phyloP scores from a whole-genome alignment of 2,797 vertebrate species.

The Manis javanica region DNA sequence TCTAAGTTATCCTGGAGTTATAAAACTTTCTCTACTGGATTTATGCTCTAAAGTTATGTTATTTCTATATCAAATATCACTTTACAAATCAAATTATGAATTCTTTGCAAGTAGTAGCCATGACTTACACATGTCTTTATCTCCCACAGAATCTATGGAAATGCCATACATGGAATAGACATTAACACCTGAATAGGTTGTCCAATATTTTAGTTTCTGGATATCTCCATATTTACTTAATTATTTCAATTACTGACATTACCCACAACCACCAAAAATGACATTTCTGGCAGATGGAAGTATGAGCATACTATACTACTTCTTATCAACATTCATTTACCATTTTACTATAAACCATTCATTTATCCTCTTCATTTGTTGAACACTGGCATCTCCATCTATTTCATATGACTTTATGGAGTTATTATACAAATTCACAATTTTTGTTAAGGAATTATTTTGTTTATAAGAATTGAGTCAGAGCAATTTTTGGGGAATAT shows the following conservation, averaged over 20 bases:
- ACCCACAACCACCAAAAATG: background rate
- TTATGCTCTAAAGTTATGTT: background rate
- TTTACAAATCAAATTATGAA: background rate
- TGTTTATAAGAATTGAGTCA: background rate
- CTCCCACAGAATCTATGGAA: background rate
- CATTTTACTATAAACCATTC: background rate
- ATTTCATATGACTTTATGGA: background rate
- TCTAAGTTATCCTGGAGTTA: background rate
- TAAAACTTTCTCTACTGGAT: background rate
- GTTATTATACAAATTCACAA: background rate
- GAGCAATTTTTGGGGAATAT: background rate
- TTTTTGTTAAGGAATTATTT: constrained; percentile 42
- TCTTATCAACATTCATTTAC: background rate
- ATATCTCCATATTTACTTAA: background rate
- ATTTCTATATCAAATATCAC: background rate
- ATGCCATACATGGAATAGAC: background rate
- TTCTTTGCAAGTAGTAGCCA: background rate
- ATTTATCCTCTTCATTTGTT: background rate
- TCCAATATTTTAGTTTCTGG: background rate
- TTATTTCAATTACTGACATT: background rate
- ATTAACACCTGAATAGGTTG: background rate
- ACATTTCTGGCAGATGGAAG: background rate
- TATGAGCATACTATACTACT: background rate
- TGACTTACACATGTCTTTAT: background rate
- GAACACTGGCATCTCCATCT: background rate